These are phyloP conservation scores for Hippolais icterina DNA, from an alignment of 2,113 vertebrate genomes.

Conservation along the genomic window DNA sequence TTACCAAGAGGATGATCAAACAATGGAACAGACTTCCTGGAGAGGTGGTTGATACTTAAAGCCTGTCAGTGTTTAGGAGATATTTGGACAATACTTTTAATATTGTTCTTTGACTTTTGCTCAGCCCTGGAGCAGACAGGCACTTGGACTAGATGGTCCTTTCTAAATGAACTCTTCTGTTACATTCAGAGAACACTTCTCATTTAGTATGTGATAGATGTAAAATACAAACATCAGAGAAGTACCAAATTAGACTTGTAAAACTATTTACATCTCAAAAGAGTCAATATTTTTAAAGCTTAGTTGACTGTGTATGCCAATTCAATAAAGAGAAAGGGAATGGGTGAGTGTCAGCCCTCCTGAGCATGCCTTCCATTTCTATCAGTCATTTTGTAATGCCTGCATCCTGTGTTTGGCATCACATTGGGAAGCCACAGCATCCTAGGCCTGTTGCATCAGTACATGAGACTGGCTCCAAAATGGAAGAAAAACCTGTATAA, in stretches of 20 bases:
- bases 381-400: background rate
- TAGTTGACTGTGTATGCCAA: background rate
- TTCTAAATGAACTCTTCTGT: background rate
- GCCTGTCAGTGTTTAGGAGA: background rate
- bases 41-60: background rate
- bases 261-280: background rate
- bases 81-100: background rate
- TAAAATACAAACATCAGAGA: background rate
- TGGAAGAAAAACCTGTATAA: background rate
- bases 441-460: background rate
- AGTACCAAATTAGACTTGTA: background rate
- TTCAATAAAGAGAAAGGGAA: background rate
- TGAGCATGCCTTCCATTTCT: background rate
- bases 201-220: background rate
- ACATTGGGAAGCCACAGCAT: background rate
- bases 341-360: accelerated
- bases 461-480: background rate
- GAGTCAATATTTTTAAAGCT: background rate
- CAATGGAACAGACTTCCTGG: background rate
- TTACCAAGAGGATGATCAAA: background rate
- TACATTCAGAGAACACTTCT: background rate
- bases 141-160: background rate
- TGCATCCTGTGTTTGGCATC: background rate
- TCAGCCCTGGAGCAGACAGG: background rate
- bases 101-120: background rate